Conservation (phyloP, 23 tunicate genomes). For the Styela clava region DNA sequence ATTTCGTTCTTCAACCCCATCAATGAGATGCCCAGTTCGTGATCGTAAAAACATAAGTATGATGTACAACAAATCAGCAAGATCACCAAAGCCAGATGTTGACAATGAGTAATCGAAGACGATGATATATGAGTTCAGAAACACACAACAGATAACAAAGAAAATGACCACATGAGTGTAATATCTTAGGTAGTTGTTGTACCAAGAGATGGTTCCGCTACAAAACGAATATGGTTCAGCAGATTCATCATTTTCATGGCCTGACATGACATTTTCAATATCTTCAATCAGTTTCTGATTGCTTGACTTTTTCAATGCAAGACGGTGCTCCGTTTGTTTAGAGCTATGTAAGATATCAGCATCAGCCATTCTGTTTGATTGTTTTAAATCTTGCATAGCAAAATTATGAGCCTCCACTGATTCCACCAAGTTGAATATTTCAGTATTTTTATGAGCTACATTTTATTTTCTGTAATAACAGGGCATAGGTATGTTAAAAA, state of each 20-base stretch:
- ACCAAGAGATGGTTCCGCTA: slow-evolving; percentile 55
- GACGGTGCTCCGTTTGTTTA: too few relatives aligned
- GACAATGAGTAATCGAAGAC: slow-evolving; percentile 40
- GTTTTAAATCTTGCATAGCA: too few relatives aligned
- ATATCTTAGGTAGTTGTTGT: slow-evolving; percentile 41
- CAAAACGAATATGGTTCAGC: slow-evolving; percentile 56
- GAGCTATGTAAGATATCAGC: not conserved
- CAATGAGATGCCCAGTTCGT: slow-evolving; percentile 66
- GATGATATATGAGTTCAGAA: slow-evolving; percentile 58
- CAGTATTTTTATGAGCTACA: too few relatives aligned
- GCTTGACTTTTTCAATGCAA: slow-evolving; percentile 39
- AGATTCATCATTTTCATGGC: slow-evolving; percentile 39
- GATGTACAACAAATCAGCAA: slow-evolving; percentile 60
- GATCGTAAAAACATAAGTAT: slow-evolving; percentile 64
- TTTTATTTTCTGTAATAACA: too few relatives aligned
- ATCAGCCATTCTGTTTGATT: slow-evolving; percentile 12
- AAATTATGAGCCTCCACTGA: too few relatives aligned
- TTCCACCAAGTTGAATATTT: too few relatives aligned
- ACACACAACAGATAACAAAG: slow-evolving; percentile 38
- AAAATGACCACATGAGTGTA: slow-evolving; percentile 47
- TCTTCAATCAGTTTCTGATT: slow-evolving; percentile 31
- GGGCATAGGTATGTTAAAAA: too few relatives aligned
- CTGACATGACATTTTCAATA: slow-evolving; percentile 34
- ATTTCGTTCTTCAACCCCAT: slow-evolving; percentile 79
- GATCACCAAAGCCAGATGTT: too few relatives aligned